Evolutionary conservation across 2,797 vertebrate species (phyloP).

Genomic region (Sarcophilus harrisii): DNA sequence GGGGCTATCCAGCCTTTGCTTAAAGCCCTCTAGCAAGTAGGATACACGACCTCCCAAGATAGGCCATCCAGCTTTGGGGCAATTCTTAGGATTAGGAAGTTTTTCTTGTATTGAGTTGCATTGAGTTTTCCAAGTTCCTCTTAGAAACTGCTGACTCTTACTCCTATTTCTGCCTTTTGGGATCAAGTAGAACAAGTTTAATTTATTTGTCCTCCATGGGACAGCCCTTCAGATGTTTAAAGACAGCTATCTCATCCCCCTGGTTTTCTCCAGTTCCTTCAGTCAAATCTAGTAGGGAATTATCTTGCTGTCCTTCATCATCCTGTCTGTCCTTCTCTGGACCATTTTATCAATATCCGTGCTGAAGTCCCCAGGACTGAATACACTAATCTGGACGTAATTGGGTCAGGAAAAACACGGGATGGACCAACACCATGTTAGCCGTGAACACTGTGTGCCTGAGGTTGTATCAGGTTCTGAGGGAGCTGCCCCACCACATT

Average conservation of each 20-base stretch:
- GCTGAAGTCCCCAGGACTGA: background rate
- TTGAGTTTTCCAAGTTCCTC: background rate
- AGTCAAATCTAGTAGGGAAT: background rate
- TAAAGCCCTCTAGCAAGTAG: background rate
- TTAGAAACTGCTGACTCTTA: background rate
- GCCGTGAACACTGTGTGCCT: background rate
- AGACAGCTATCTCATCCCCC: background rate
- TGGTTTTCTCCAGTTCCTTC: background rate
- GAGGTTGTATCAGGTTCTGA: background rate
- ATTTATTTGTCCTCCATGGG: background rate
- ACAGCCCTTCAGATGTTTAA: background rate
- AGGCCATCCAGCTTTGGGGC: background rate
- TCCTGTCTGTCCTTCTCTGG: background rate
- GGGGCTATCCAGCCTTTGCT: background rate
- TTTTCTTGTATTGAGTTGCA: background rate
- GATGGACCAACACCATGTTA: background rate
- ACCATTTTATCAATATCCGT: background rate
- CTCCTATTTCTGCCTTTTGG: background rate
- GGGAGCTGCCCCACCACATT: background rate
- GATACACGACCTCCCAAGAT: background rate
- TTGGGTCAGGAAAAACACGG: background rate
- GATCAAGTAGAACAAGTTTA: background rate
- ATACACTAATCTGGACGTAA: background rate
- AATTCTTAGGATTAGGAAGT: background rate
- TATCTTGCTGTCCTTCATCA: background rate